A percentile compares a stretch with the other conserved stretches of the same genome.
Evolutionary conservation across 1,140 invertebrate species (phyloP).

Genomic region (Ips nitidus): DNA sequence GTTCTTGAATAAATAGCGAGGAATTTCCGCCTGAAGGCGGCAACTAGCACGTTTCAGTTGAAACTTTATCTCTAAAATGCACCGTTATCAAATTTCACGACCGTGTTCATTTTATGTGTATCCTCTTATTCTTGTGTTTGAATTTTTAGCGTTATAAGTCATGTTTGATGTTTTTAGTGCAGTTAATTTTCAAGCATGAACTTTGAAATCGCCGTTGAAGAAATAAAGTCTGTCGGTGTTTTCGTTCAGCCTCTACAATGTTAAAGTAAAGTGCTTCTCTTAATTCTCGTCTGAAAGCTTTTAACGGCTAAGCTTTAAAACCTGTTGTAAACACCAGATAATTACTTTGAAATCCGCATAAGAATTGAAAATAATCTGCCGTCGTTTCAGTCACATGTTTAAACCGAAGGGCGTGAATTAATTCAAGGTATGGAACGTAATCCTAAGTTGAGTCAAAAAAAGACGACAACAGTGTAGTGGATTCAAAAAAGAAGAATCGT

Average conservation of each 20-base stretch:
- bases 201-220: too few species aligned
- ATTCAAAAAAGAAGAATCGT: too few species aligned
- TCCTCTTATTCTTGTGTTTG: too few species aligned
- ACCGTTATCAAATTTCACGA: conserved; percentile 5
- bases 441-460: too few species aligned
- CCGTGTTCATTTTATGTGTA: neutral
- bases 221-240: neutral
- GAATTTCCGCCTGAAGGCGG: neutral
- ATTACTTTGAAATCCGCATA: conserved; percentile 14
- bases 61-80: neutral
- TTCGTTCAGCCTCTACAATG: neutral
- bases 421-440: too few species aligned
- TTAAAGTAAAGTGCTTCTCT: conserved; percentile 10
- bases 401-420: too few species aligned
- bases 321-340: conserved; percentile 14
- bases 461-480: too few species aligned
- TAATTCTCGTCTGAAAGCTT: conserved; percentile 11
- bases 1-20: conserved; percentile 1
- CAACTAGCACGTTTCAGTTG: conserved; percentile 1
- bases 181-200: too few species aligned
- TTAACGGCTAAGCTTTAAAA: conserved; percentile 13
- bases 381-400: neutral
- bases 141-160: too few species aligned
- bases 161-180: too few species aligned
- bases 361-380: conserved; percentile 5